Evolutionary conservation across 2,113 vertebrate genomes (phyloP), one percentile per base, ranked within the genome.

Genomic region (Formicarius rufipectus): DNA sequence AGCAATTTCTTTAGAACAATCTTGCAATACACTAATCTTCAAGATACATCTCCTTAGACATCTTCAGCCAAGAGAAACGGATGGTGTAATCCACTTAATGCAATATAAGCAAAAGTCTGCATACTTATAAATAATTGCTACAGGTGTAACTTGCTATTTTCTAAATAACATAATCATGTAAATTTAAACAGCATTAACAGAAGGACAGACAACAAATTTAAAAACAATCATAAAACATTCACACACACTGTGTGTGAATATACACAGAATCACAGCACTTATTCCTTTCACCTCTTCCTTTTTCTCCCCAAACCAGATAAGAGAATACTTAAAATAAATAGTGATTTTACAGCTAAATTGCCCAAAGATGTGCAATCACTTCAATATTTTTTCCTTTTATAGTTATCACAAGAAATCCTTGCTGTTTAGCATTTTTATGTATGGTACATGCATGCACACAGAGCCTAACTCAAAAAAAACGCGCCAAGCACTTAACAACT

Each of bases 391-490:
- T 1, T 7, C 17, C 64, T 74, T 71, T 53, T 63, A 31, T 5
- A 59, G 33, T 45, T 75, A 37, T 35, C 44, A 63, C 17, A 44
- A 68, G 30, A 14, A 47, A 62, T 14, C 7, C 14, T 71, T 82
- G 30, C 37, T 78, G 18, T 49, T 68, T 25, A 75, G 23, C 49
- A 35, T 31, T 63, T 28, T 60, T 85, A 19, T 6, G 2, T 39
- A 40, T 1, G 1, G 9, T 23, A 63, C 17, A 24, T 0, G 0
- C 20, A 60, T 3, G 30, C 8, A 60, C 12, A 56, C 1, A 44
- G 37, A 79, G 9, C 6, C 22, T 28, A 62, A 82, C 31, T 62
- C 2, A 44, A 74, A 72, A 64, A 80, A 56, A 76, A 17, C n/a
- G n/a, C n/a, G n/a, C 5, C 14, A 4, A 64, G n/a, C 39, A 55